Percentiles rank a stretch among this genome's conserved stretches.
These are phyloP conservation scores for Mormyrus hasselquistii DNA, from an alignment of 2,797 vertebrate genomes.

Conservation along the genomic window DNA sequence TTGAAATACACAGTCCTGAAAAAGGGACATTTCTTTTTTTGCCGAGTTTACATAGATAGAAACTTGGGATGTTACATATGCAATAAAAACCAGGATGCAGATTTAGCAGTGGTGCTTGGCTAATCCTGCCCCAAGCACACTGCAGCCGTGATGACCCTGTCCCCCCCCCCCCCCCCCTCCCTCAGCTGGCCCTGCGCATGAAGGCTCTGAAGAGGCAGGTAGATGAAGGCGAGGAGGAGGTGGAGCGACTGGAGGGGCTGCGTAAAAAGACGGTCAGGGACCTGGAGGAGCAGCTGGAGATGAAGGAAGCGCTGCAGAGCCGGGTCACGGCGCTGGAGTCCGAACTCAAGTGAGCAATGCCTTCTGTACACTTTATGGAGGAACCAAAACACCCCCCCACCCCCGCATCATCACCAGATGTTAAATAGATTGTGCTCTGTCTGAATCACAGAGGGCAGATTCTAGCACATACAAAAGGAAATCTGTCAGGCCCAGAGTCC, in stretches of 20 bases:
- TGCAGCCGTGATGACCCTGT: background rate
- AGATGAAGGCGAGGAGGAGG: conserved; percentile 86
- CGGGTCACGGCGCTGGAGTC: conserved; percentile 76
- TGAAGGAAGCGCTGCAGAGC: conserved; percentile 77
- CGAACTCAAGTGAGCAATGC: conserved; percentile 70
- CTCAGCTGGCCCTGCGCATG: conserved; percentile 76
- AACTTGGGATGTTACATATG: background rate
- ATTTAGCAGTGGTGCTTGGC: background rate
- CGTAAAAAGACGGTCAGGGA: conserved; percentile 83
- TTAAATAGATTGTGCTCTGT: background rate
- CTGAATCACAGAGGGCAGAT: background rate
- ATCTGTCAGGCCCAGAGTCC: background rate
- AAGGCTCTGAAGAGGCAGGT: conserved; percentile 96
- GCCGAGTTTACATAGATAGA: background rate
- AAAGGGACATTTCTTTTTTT: no score
- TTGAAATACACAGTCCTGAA: no score
- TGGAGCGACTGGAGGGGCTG: conserved; percentile 75
- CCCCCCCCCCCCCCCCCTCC: background rate
- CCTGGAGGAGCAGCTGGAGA: conserved; percentile 85
- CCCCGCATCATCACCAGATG: background rate
- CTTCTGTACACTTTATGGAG: background rate
- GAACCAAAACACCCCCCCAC: background rate
- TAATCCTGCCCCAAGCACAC: no score
- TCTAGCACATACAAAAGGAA: background rate
- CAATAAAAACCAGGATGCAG: background rate